Base-by-base conservation (phyloP, 1,140 invertebrate genomes). In the Zaprionus africanus region DNA sequence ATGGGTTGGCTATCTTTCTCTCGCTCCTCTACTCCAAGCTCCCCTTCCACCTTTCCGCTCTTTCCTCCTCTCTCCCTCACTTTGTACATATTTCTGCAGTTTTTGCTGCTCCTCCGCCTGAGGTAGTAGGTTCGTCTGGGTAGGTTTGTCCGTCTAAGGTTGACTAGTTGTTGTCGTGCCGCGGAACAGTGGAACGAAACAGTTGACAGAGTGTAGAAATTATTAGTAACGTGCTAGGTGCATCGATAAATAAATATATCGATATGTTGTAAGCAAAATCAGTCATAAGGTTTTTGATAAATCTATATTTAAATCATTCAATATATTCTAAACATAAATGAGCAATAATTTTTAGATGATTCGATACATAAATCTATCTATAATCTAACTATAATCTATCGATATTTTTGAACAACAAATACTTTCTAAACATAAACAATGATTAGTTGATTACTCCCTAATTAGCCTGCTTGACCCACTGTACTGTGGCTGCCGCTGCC, bases 121-220 rank as follows among this genome's bases (percentile, higher is more conserved):
- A 31, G 60, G 41, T 17, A 9, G 41, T 46, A 17, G 41, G 65
- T 51, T 65, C 34, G 78, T 73, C 54, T 68, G 46, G 46, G 11
- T 24, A 36, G 46, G 41, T 43, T 38, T 53, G 65, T 63, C 57
- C 34, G 65, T 56, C 62, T 79, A 79, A 79, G 79, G 66, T 71
- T 81, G 71, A 63, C 76, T 81, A 70, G 78, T 78, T 73, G 54
- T 58, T 34, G 51, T 31, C 56, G 28, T 63, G 51, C 22, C 38
- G 19, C 38, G 28, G 53, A 19, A 66, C 64, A 49, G 64, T 66
- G 64, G 54, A 9, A 1, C 15, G 26, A 19, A 17, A 31, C n/a
- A n/a, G 41, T 46, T 17, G n/a, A 1, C 3, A 17, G 6, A 9
- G n/a, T 46, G n/a, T 1, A 0, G 6, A 2, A 43, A 9, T 17